Evolutionary conservation across 2,888 invertebrate genomes (phyloP).

Genomic region (Agrilus biguttatus): DNA sequence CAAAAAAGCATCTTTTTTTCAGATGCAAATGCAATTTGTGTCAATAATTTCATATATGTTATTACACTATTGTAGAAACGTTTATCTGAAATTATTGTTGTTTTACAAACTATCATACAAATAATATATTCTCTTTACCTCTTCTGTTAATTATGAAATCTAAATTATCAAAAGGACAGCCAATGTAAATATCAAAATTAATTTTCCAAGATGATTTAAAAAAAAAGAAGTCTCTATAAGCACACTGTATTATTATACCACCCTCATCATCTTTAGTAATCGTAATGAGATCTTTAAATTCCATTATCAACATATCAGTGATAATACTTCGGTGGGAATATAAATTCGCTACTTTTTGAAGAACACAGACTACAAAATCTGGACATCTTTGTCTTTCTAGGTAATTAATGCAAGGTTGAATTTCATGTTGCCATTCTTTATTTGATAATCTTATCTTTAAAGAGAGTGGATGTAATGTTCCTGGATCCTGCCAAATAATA

Average conservation of each 20-base stretch:
- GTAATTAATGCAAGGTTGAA: slow-evolving; percentile 3
- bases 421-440: slow-evolving; percentile 3
- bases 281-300: not conserved
- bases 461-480: no score
- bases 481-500: no score
- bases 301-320: not conserved
- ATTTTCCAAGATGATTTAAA: slow-evolving; percentile 7
- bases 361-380: not conserved
- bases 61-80: no score
- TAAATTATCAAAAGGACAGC: slow-evolving; percentile 2
- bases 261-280: slow-evolving; percentile 1
- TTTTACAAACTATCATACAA: no score
- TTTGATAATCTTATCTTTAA: no score
- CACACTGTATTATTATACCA: slow-evolving; percentile 2
- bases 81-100: no score
- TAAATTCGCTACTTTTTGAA: slow-evolving; percentile 1
- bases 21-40: no score
- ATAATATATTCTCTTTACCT: slow-evolving; percentile 1
- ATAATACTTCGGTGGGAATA: slow-evolving; percentile 2
- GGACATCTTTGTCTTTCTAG: slow-evolving; percentile 1
- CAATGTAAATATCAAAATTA: slow-evolving; percentile 2
- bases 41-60: no score
- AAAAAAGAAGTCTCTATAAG: not conserved
- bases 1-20: no score
- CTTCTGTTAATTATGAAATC: slow-evolving; percentile 4